Base-by-base conservation (phyloP, 2,113 vertebrate species). In the Rhabdomys dilectus region DNA sequence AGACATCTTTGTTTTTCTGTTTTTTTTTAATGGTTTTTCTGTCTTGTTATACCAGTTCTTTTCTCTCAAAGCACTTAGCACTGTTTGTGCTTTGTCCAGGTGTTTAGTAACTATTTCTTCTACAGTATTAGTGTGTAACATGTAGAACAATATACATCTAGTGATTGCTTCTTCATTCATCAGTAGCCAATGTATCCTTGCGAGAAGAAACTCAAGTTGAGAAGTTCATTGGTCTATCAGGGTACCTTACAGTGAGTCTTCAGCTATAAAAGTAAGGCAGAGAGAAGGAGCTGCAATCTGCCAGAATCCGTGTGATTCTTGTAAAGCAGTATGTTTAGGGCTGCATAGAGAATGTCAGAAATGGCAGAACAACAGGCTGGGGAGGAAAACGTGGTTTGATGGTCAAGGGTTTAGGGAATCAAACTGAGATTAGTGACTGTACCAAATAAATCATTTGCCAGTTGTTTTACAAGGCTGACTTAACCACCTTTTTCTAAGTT, bases 391-490 rank as follows among this genome's bases (percentile, higher is more conserved):
- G 95, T 93, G 66, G 72, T 72, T 96, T 78, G 90, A 19, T 92
- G 93, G 76, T 93, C 94, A 97, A 93, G 87, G 93, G 97, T 89
- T 78, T 89, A 95, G 34, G 51, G 91, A 98, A 97, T 73, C 75
- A 96, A 85, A 89, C 93, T 89, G 94, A 94, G 93, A 91, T 58
- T 96, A 96, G 84, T 92, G 97, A 96, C 97, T 68, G 64, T 36
- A 92, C 84, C 98, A 96, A 98, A 97, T 84, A 98, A 96, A 66
- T 92, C 88, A 86, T 80, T 92, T 8, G 2, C 80, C 91, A 95
- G 77, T 89, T 87, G 56, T 87, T 97, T 90, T 97, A 98, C 93
- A 96, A 97, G 26, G 81, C 89, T 97, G 91, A 86, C 87, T 91
- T 77, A 85, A 91, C 95, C 76, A 95, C 98, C 94, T 98, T 68